Evolutionary conservation across 2,888 invertebrate species (phyloP).

Genomic region (Cheiracanthium punctorium): DNA sequence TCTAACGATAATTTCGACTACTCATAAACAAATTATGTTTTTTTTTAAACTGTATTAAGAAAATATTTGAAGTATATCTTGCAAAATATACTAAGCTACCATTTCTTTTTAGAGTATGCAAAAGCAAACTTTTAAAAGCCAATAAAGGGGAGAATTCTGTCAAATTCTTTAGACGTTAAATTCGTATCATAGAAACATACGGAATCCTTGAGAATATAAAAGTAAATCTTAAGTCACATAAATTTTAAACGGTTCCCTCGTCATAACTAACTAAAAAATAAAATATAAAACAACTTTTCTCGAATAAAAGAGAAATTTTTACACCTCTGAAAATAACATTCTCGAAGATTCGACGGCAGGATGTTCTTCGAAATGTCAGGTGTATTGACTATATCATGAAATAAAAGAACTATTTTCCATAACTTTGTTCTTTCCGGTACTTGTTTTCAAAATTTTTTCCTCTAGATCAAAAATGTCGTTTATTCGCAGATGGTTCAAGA

Average conservation of each 20-base stretch:
- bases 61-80: not conserved
- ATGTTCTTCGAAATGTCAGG: not conserved
- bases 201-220: not conserved
- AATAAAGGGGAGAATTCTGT: not conserved
- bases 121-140: not conserved
- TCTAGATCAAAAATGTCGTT: not conserved
- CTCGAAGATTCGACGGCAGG: not conserved
- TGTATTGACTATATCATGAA: not conserved
- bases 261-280: not conserved
- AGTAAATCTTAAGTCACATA: not conserved
- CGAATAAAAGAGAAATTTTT: not conserved
- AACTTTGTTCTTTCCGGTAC: not conserved
- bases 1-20: not conserved
- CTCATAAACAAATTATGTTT: not conserved
- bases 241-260: not conserved
- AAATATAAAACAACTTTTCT: not conserved
- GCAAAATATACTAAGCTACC: not conserved
- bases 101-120: not conserved
- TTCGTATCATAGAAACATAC: not conserved
- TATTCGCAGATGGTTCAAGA: too few species aligned
- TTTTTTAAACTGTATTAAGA: not conserved
- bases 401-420: conserved; percentile 5
- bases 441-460: not conserved
- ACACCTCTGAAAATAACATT: not conserved
- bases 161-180: not conserved